Percentiles rank a stretch among this genome's conserved stretches.
Conservation (phyloP, 2,113 vertebrate species). For the Chroicocephalus ridibundus region DNA sequence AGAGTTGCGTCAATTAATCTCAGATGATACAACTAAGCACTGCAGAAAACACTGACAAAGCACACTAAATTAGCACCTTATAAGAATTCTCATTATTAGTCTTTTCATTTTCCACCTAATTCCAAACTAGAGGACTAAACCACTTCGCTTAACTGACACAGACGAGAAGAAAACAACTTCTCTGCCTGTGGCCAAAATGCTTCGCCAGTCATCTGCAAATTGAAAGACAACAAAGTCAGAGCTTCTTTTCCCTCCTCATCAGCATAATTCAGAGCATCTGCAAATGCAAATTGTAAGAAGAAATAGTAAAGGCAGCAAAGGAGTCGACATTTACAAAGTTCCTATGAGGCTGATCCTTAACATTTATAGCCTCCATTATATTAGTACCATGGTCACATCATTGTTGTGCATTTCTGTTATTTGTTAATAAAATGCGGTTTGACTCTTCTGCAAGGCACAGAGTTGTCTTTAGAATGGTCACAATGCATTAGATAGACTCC, state of each 20-base stretch:
- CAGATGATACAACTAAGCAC: not conserved
- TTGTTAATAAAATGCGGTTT: rapidly evolving
- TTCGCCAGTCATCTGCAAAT: not conserved
- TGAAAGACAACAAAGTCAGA: not conserved
- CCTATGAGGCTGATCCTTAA: not conserved
- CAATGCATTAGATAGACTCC: not conserved
- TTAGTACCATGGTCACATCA: not conserved
- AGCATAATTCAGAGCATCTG: not conserved
- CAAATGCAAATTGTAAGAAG: not conserved
- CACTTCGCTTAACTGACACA: not conserved
- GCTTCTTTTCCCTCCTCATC: not conserved
- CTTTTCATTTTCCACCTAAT: not conserved
- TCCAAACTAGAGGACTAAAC: not conserved
- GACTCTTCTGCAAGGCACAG: not conserved
- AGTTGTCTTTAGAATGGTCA: not conserved
- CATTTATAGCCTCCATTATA: not conserved
- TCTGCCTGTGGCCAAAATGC: not conserved
- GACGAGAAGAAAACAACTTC: not conserved
- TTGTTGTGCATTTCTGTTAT: not conserved
- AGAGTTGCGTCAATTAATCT: not conserved
- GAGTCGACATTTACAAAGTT: not conserved
- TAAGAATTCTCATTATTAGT: not conserved
- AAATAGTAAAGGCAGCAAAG: not conserved
- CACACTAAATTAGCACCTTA: not conserved
- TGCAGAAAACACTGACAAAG: not conserved